Percentiles rank a stretch among this genome's conserved stretches.
phyloP scores from a whole-genome alignment of 2,797 vertebrate species.

The Champsocephalus gunnari region DNA sequence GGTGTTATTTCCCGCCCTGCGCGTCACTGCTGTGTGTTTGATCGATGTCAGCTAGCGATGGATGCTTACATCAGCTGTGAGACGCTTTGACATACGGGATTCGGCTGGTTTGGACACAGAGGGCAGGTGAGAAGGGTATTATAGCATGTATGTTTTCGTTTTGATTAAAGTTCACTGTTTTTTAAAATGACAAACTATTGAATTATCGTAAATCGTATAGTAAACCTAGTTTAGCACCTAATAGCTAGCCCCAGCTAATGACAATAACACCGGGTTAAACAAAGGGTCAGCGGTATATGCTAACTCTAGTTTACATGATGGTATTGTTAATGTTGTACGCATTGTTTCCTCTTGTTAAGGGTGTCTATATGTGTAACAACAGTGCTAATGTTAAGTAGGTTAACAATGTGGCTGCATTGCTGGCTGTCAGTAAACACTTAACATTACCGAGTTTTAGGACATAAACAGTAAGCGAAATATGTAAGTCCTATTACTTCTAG shows the following conservation, averaged over 20 bases:
- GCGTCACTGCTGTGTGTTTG: slow-evolving; percentile 55
- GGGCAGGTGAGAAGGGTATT: slow-evolving; percentile 64
- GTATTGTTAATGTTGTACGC: neutral
- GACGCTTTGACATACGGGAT: slow-evolving; percentile 63
- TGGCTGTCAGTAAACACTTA: neutral
- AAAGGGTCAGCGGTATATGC: neutral
- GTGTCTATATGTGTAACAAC: neutral
- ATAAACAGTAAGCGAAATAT: neutral
- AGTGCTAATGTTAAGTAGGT: neutral
- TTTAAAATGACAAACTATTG: neutral
- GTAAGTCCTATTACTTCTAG: neutral
- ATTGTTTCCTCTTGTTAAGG: neutral
- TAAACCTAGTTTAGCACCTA: slow-evolving; percentile 1
- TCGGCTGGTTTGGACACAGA: slow-evolving; percentile 42
- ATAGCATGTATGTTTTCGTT: neutral
- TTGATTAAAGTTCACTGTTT: neutral
- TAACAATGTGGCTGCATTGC: neutral
- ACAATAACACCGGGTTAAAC: slow-evolving; percentile 20
- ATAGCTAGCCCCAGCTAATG: slow-evolving; percentile 22
- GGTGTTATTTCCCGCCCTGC: slow-evolving; percentile 65
- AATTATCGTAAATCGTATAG: neutral
- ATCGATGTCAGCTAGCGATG: slow-evolving; percentile 60
- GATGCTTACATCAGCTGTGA: slow-evolving; percentile 63
- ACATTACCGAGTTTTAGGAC: neutral
- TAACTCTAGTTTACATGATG: neutral